phyloP scores from a whole-genome alignment of 2,113 vertebrate genomes.

The Corythornis vintsioides region DNA sequence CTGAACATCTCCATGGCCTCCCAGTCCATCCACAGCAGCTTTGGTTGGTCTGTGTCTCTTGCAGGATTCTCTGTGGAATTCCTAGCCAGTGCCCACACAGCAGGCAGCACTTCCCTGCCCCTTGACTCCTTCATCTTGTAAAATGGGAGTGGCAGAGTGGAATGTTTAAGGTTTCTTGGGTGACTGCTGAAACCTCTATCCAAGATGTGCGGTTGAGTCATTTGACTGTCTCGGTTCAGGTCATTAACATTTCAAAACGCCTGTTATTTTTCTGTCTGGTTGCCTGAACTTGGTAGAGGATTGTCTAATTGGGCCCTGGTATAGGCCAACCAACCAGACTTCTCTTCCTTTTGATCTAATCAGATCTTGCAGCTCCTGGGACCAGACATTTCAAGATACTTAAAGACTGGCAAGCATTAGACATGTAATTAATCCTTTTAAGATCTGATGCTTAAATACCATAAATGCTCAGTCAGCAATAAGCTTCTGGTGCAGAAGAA shows the following conservation, averaged over 20 bases:
- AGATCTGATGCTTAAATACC: not conserved
- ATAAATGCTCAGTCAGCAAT: not conserved
- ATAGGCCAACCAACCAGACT: not conserved
- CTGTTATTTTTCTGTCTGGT: conserved; percentile 25
- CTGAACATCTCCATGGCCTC: rapidly evolving
- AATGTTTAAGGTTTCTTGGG: not conserved
- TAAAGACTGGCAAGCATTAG: not conserved
- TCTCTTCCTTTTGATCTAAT: conserved; percentile 8
- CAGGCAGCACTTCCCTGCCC: not conserved
- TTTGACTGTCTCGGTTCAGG: conserved; percentile 17
- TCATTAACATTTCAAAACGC: not conserved
- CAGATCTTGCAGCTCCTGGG: not conserved
- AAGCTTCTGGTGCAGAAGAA: not conserved
- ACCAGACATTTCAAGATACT: conserved; percentile 1
- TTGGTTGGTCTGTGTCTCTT: rapidly evolving
- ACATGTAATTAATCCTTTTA: conserved; percentile 23
- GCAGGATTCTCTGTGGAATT: rapidly evolving
- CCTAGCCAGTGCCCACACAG: rapidly evolving
- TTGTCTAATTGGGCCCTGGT: not conserved
- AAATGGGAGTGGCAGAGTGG: not conserved
- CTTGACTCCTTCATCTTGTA: not conserved
- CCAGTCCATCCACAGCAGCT: rapidly evolving
- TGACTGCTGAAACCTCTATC: not conserved
- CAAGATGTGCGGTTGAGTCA: not conserved
- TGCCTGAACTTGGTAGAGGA: not conserved